These are phyloP conservation scores for Odobenus rosmarus DNA, from an alignment of 2,113 vertebrate genomes.

Conservation along the genomic window DNA sequence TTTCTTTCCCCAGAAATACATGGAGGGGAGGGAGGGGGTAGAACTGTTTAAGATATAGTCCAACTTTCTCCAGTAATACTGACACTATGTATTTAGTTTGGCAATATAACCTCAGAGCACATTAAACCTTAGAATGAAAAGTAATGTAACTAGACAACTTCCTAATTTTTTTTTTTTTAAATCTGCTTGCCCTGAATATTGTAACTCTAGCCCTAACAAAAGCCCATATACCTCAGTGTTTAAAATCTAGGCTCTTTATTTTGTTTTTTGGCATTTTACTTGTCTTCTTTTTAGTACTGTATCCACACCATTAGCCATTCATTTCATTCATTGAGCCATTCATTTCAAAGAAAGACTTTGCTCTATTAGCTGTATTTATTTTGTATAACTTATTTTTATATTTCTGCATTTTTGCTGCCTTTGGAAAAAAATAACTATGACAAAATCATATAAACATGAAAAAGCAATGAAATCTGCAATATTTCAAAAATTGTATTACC, in stretches of 20 bases:
- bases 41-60: not conserved
- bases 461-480: not conserved
- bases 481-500: not conserved
- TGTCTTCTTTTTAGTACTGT: constrained; percentile 3
- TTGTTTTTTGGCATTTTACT: not conserved
- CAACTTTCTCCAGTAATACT: not conserved
- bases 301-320: constrained; percentile 43
- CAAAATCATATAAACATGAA: constrained; percentile 56
- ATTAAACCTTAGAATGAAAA: not conserved
- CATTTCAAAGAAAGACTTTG: constrained; percentile 69
- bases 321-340: constrained; percentile 61
- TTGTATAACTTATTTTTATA: constrained; percentile 64
- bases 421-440: constrained; percentile 61
- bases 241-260: not conserved
- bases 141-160: not conserved
- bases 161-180: not conserved
- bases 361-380: constrained; percentile 71
- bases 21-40: not conserved
- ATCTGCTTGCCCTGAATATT: not conserved
- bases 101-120: not conserved
- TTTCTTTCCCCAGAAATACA: not conserved
- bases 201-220: not conserved
- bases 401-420: constrained; percentile 13
- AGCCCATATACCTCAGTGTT: not conserved
- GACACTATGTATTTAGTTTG: not conserved